Conservation (phyloP, 1,140 invertebrate species). For the Brachionus asplanchnoidis region DNA sequence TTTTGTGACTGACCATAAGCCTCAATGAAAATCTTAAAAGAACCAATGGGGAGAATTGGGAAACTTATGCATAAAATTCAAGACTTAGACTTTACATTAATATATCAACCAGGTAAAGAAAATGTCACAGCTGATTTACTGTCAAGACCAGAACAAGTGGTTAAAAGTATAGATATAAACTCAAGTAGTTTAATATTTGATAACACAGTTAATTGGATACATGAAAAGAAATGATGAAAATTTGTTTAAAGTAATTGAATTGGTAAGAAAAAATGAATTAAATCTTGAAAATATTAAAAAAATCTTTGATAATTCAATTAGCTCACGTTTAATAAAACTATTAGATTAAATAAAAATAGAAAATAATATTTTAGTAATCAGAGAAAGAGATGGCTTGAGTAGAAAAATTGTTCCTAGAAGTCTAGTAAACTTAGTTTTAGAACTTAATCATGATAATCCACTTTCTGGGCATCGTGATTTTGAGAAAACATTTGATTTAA, state of each 20-base stretch:
- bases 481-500: not conserved
- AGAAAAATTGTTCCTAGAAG: not conserved
- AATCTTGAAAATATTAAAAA: too few species aligned
- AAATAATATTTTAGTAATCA: not conserved
- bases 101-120: conserved; percentile 40
- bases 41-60: conserved; percentile 26
- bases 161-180: not conserved
- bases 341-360: not conserved
- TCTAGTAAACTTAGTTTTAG: not conserved
- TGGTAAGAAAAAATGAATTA: not conserved
- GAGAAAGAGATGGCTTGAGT: not conserved
- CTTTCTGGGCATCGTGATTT: not conserved
- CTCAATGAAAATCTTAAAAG: conserved; percentile 49
- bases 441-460: not conserved
- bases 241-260: not conserved
- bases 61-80: conserved; percentile 8
- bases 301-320: not conserved
- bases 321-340: not conserved
- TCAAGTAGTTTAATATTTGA: not conserved
- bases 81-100: conserved; percentile 36
- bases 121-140: conserved; percentile 39
- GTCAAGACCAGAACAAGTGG: not conserved
- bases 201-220: not conserved
- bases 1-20: conserved; percentile 51
- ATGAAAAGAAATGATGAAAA: not conserved